Evolutionary conservation across 1,140 invertebrate genomes (phyloP), one percentile per base, ranked within the genome.

Genomic region (Trigoniulus corallinus): DNA sequence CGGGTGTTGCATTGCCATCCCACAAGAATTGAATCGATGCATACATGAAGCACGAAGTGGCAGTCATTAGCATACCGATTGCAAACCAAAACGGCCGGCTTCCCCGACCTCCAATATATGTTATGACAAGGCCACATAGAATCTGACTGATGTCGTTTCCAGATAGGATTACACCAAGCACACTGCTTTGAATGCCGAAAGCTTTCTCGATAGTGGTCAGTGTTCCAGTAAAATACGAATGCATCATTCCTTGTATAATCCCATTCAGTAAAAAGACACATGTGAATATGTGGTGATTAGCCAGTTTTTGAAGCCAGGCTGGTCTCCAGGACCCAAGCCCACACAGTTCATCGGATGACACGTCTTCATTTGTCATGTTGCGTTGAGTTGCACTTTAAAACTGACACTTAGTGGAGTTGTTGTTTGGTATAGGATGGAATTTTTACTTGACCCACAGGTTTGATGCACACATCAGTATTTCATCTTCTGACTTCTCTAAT

Each of bases 121-220:
- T 72, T n/a, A 79, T 58, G 18, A 77, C 56, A 50, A 75, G 54
- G n/a, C 72, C 74, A 12, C 76, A 61, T 47, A 81, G 54, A 52
- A 79, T 77, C 63, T 81, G 77, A 48, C 77, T 79, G 56, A 81
- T 74, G 66, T 81, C 78, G 65, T 81, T 80, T 22, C 78, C 78
- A 44, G 77, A 79, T 7, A 81, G 64, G 43, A 81, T 73, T 21
- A 80, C 68, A 18, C 12, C 37, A 12, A 39, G 12, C 12, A 18
- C 18, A 12, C 18, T 12, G 37, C 12, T 39, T 39, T 39, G 37
- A 59, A 85, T 82, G 58, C 80, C 82, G 61, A 82, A 87, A 54
- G 82, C 71, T 59, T 85, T 85, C 61, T 87, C 82, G 23, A 86
- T 69, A 0, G 82, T 87, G 26, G 81, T 82, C 40, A 85, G 77